phyloP scores from a whole-genome alignment of 2,888 invertebrate species.

The Morpho deidamia region DNA sequence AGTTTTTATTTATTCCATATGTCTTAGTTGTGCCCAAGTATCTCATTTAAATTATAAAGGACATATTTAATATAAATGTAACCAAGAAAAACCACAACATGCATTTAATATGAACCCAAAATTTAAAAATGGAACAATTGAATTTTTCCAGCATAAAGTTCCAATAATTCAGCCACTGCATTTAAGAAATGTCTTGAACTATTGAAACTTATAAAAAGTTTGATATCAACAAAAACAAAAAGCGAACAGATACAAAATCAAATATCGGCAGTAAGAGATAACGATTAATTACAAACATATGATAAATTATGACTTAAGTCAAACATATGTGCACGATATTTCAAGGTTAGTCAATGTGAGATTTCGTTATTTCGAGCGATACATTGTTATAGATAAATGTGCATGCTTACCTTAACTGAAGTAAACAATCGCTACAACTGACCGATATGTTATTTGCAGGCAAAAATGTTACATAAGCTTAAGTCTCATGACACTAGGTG shows the following conservation, averaged over 20 bases:
- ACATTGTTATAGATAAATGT: conserved; percentile 19
- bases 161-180: too few species aligned
- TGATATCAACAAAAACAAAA: too few species aligned
- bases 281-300: neutral
- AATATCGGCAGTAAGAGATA: neutral
- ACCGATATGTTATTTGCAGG: conserved; percentile 54
- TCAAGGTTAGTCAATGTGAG: conserved; percentile 13
- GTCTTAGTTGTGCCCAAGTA: too few species aligned
- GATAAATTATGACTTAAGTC: conserved; percentile 9
- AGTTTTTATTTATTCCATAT: too few species aligned
- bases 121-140: neutral
- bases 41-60: too few species aligned
- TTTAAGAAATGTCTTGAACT: too few species aligned
- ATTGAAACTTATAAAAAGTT: too few species aligned
- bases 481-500: conserved; percentile 61
- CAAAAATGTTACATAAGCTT: conserved; percentile 71
- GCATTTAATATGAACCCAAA: neutral
- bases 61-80: too few species aligned
- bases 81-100: too few species aligned
- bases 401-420: conserved; percentile 60
- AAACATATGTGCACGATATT: conserved; percentile 11
- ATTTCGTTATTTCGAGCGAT: conserved; percentile 12
- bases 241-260: neutral
- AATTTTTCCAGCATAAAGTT: neutral
- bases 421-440: conserved; percentile 59